Conservation (phyloP, 37 sponge, comb jelly and placozoan genomes). For the Lycopodina hypogea region DNA sequence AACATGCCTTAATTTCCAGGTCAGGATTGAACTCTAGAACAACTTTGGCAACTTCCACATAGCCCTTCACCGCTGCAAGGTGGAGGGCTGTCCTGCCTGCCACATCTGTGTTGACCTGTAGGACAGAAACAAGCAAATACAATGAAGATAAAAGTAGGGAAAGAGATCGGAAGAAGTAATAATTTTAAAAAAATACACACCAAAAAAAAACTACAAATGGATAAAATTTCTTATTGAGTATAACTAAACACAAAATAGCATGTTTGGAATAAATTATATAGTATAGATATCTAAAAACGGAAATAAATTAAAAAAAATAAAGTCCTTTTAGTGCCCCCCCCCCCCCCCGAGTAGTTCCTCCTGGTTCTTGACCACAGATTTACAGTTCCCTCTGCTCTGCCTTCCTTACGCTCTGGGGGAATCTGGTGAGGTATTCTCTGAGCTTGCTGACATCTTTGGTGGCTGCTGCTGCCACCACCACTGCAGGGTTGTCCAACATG, state of each 20-base stretch:
- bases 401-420: conserved; percentile 21
- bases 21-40: conserved; percentile 69
- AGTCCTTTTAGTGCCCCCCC: too few relatives aligned
- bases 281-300: too few relatives aligned
- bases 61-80: conserved; percentile 65
- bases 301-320: too few relatives aligned
- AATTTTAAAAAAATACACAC: too few relatives aligned
- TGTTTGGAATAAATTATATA: too few relatives aligned
- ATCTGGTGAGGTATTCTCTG: conserved; percentile 43
- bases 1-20: conserved; percentile 77
- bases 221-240: too few relatives aligned
- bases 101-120: conserved; percentile 71
- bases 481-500: conserved; percentile 60
- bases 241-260: too few relatives aligned
- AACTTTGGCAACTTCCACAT: conserved; percentile 41
- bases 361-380: too few relatives aligned
- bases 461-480: conserved; percentile 72
- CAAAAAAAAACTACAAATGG: too few relatives aligned
- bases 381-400: too few relatives aligned
- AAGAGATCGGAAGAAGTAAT: not conserved
- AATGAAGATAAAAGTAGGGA: not conserved
- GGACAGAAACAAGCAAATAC: not conserved
- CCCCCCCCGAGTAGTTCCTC: too few relatives aligned
- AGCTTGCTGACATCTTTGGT: conserved; percentile 41
- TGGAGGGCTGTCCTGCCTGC: conserved; percentile 82